Base-by-base conservation (phyloP, 1,140 invertebrate species). In the Bombus waltoni region DNA sequence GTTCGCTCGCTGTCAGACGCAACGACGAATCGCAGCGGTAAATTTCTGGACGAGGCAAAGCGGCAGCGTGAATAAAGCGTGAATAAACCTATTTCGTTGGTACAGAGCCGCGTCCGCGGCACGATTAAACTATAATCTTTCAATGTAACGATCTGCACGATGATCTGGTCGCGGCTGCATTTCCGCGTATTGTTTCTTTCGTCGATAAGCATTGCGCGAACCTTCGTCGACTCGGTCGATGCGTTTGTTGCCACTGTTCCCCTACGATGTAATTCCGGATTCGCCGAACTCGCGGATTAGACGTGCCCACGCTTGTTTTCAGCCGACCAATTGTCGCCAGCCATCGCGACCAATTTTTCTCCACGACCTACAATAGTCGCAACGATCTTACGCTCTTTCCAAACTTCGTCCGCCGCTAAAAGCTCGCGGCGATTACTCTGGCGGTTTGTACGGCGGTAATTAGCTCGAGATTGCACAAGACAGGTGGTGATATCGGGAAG, bases 61-160 rank as follows among this genome's bases (percentile, higher is more conserved):
- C 35, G 35, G 35, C 38, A 15, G 13, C n/a, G 13, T 28, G 47
- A 22, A 79, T 59, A 79, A 42, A 38, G 81, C 28, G 81, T 85
- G 32, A 53, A 72, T 85, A 79, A 62, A 72, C 28, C 68, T 62
- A 80, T 79, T 85, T 72, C 38, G 40, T 25, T 18, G 53, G 22
- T 35, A 80, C 28, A 9, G 53, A 57, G 22, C 38, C 3, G 32
- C 25, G 62, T 83, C 72, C 71, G 78, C 85, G 77, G 28, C 85
- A 40, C 62, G 78, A 89, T 89, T 89, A 87, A 90, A 72, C 57
- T 78, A 85, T 86, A 90, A 90, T 90, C 89, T 90, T 90, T 28
- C 89, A 89, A 90, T 89, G 88, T 87, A 84, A 47, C 78, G 81
- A 87, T 87, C 73, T 85, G 32, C 74, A 44, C 25, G 13, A 42